Evolutionary conservation across 2,888 invertebrate genomes (phyloP).

Genomic region (Brachypterus glaber): DNA sequence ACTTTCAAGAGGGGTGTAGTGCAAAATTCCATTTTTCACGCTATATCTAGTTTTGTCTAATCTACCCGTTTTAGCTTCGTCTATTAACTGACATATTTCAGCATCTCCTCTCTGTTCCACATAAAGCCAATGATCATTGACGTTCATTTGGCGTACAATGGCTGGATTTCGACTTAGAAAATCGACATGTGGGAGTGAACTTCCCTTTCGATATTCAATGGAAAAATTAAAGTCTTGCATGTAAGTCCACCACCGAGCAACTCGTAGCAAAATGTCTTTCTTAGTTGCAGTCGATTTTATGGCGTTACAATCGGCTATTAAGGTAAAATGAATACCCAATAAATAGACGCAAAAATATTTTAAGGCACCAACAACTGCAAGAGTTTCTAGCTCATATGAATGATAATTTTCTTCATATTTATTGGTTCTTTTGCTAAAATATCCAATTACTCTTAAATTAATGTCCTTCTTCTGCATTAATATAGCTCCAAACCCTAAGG

Average conservation of each 20-base stretch:
- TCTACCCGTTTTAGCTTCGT: slow-evolving; percentile 9
- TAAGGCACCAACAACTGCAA: slow-evolving; percentile 29
- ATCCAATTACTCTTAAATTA: slow-evolving; percentile 20
- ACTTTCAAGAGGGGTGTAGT: slow-evolving; percentile 9
- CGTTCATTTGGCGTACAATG: slow-evolving; percentile 8
- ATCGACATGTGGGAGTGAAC: slow-evolving; percentile 17
- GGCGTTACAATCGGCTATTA: slow-evolving; percentile 31
- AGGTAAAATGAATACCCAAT: slow-evolving; percentile 21
- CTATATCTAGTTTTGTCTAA: slow-evolving; percentile 14
- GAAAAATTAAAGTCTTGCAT: slow-evolving; percentile 23
- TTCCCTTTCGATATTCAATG: slow-evolving; percentile 17
- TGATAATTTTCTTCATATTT: slow-evolving; percentile 25
- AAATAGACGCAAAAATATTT: slow-evolving; percentile 26
- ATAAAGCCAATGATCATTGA: slow-evolving; percentile 15
- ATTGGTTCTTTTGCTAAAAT: slow-evolving; percentile 24
- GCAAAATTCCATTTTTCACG: slow-evolving; percentile 13
- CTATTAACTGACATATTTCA: slow-evolving; percentile 11
- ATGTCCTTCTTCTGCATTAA: neutral
- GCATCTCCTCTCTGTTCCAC: slow-evolving; percentile 14
- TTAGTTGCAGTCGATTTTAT: slow-evolving; percentile 25
- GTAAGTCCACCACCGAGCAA: slow-evolving; percentile 29
- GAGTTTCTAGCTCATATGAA: slow-evolving; percentile 27
- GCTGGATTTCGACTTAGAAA: slow-evolving; percentile 17
- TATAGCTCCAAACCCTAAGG: neutral
- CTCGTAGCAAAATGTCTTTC: slow-evolving; percentile 26